Percentiles rank a stretch among this genome's conserved stretches.
These are phyloP conservation scores for Hydrolagus colliei DNA, from an alignment of 2,797 vertebrate species.

Conservation along the genomic window DNA sequence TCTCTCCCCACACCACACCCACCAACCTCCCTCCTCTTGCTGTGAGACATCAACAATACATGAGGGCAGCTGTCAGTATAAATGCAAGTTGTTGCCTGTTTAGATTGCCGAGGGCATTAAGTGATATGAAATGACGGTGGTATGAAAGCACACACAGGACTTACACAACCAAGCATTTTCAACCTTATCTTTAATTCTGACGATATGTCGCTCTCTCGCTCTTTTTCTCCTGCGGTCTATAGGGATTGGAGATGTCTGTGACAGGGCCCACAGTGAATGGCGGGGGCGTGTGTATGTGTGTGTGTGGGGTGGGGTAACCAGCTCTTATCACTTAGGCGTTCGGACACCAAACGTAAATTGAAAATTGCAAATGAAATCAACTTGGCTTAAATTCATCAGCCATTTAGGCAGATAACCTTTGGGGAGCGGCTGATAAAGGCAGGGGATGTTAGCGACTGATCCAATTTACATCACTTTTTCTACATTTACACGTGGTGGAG, in stretches of 20 bases:
- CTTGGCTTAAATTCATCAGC: conserved; percentile 95
- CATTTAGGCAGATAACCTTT: conserved; percentile 99
- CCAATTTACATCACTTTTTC: conserved; percentile 91
- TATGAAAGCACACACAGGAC: too few relatives aligned
- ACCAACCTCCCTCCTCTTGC: too few relatives aligned
- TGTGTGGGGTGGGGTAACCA: conserved; percentile 41
- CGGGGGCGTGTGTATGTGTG: too few relatives aligned
- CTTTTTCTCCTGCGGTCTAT: conserved; percentile 64
- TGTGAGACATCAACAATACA: too few relatives aligned
- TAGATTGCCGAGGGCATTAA: too few relatives aligned
- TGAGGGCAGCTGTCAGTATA: too few relatives aligned
- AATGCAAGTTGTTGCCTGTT: too few relatives aligned
- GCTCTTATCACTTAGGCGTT: conserved; percentile 90
- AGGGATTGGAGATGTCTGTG: conserved; percentile 92
- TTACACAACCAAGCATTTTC: too few relatives aligned
- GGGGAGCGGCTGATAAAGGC: conserved; percentile 94
- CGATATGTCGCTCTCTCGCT: conserved; percentile 63
- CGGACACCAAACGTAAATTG: conserved; percentile 87
- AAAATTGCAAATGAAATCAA: conserved; percentile 99
- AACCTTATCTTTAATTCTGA: conserved; percentile 70
- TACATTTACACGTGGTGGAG: conserved; percentile 85
- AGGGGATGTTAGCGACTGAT: conserved; percentile 92
- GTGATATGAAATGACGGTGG: too few relatives aligned
- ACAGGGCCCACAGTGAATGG: conserved; percentile 65
- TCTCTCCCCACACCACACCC: too few relatives aligned